Evolutionary conservation across 2,888 invertebrate species (phyloP).

Genomic region (Chouioia cunea): DNA sequence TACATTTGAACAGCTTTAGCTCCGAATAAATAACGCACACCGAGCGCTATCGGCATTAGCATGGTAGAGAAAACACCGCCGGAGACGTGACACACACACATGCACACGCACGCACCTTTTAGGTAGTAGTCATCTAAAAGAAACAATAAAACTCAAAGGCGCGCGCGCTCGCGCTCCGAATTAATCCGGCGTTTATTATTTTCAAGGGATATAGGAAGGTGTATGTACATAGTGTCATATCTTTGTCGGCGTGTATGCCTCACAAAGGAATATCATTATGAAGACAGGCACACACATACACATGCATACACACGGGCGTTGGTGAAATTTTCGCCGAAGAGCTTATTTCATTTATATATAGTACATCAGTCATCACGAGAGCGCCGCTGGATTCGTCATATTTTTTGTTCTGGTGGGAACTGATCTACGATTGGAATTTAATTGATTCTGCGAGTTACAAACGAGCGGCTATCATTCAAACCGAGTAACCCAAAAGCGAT

Average conservation of each 20-base stretch:
- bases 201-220: neutral
- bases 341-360: too few relatives aligned
- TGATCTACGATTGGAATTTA: slow-evolving; percentile 17
- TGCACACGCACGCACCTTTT: too few relatives aligned
- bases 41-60: too few relatives aligned
- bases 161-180: slow-evolving; percentile 14
- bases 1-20: too few relatives aligned
- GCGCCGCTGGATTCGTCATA: slow-evolving; percentile 22
- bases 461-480: slow-evolving; percentile 17
- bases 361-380: slow-evolving; percentile 16
- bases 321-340: slow-evolving; percentile 13
- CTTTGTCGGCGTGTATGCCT: neutral
- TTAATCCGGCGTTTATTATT: slow-evolving; percentile 32
- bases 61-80: too few relatives aligned
- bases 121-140: slow-evolving; percentile 4
- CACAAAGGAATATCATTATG: slow-evolving; percentile 24
- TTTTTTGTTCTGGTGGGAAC: neutral
- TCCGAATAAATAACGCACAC: too few relatives aligned
- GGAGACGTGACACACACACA: neutral
- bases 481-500: neutral
- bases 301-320: too few relatives aligned
- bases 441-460: slow-evolving; percentile 31
- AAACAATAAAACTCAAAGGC: too few relatives aligned
- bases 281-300: neutral
- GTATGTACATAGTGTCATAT: neutral